phyloP scores from a whole-genome alignment of 2,888 invertebrate genomes.

The Cordilura impudica region DNA sequence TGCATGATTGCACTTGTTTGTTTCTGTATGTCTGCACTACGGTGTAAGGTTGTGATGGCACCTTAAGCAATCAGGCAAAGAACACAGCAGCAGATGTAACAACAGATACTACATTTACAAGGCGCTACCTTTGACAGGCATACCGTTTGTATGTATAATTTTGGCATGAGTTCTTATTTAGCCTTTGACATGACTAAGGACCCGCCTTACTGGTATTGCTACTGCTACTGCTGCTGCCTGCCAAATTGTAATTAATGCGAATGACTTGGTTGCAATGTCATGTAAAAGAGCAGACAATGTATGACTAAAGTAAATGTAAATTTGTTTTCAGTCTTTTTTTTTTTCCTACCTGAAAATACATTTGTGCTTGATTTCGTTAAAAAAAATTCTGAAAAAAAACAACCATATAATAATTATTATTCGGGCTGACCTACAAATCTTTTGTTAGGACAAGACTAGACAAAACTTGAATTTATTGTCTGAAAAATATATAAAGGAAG shows the following conservation, averaged over 20 bases:
- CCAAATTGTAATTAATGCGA: conserved; percentile 72
- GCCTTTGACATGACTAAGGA: conserved; percentile 62
- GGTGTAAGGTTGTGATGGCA: conserved; percentile 22
- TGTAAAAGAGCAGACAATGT: conserved; percentile 61
- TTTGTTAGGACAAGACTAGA: background rate
- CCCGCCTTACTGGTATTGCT: conserved; percentile 60
- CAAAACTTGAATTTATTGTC: conserved; percentile 7
- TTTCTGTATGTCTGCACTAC: too few species aligned
- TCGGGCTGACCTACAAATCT: conserved; percentile 25
- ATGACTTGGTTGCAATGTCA: conserved; percentile 63
- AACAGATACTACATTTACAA: conserved; percentile 11
- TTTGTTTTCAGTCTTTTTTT: conserved; percentile 33
- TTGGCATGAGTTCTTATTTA: conserved; percentile 15
- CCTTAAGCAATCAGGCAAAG: conserved; percentile 33
- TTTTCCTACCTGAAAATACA: background rate
- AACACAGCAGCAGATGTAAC: background rate
- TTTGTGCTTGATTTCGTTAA: conserved; percentile 25
- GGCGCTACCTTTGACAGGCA: conserved; percentile 6
- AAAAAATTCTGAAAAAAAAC: background rate
- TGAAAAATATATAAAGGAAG: too few species aligned
- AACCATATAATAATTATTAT: background rate
- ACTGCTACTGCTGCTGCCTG: conserved; percentile 54
- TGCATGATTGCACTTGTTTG: conserved; percentile 19
- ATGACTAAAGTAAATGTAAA: conserved; percentile 54
- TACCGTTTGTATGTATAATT: conserved; percentile 33